Evolutionary conservation across 2,797 vertebrate species (phyloP), one percentile per base, ranked within the genome.

Genomic region (Aplochiton taeniatus): DNA sequence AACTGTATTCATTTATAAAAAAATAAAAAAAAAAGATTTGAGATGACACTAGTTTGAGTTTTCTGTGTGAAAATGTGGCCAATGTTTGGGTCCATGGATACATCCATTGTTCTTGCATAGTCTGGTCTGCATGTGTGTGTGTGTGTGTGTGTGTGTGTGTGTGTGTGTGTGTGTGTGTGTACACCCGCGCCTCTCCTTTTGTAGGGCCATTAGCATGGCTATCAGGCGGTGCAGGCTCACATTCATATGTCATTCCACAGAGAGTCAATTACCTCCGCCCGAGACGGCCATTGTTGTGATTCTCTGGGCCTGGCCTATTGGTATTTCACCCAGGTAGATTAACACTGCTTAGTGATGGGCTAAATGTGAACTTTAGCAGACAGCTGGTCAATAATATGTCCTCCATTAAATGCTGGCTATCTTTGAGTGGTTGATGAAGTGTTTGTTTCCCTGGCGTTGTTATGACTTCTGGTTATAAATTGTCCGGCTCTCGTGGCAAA

Each of bases 181-280:
- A 8, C 17, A 43, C 16, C 16, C 48, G 17, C 17, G 11, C 31
- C 14, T 9, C 51, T 43, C 50, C 19, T 64, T 69, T 64, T 71
- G 76, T 70, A 65, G 49, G 49, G 7, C 68, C 69, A 77, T 84
- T 83, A 83, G 57, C 70, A 76, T 77, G 69, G 66, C 76, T 83
- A 80, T 82, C 78, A 79, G 74, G 57, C 19, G 68, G 61, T 67
- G 55, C 80, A 81, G 69, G 64, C 76, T 52, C 65, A 57, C 57
- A 68, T 57, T 54, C 60, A 71, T 67, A 59, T 70, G 68, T 60
- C 64, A 76, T 46, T 53, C 14, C 60, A 55, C 57, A 68, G 61
- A 59, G 63, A 73, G 64, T 76, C 76, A 70, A 54, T 78, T 75
- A 76, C 71, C 59, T 66, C 49, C 48, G 56, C 57, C 18, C 72